phyloP scores from a whole-genome alignment of 2,113 vertebrate genomes.

The Engraulis encrasicolus region DNA sequence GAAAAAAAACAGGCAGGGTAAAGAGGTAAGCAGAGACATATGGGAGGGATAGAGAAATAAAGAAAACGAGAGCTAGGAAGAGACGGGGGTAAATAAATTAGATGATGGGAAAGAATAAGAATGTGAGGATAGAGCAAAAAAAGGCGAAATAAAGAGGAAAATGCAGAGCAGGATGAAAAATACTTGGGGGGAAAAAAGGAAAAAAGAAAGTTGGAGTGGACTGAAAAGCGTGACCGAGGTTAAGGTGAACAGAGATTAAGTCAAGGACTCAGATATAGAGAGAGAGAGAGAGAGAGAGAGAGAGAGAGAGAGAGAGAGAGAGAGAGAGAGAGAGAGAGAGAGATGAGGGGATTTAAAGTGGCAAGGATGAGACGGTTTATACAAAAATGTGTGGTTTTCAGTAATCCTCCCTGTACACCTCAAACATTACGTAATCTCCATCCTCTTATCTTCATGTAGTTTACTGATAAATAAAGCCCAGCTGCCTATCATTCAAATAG shows the following conservation, averaged over 20 bases:
- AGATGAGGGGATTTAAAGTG: too few species aligned
- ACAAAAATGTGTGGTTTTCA: too few species aligned
- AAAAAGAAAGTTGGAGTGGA: not conserved
- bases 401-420: too few species aligned
- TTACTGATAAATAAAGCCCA: too few species aligned
- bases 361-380: too few species aligned
- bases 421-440: too few species aligned
- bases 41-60: not conserved
- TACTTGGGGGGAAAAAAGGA: not conserved
- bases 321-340: too few species aligned
- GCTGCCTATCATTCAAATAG: too few species aligned
- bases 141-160: not conserved
- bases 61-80: not conserved
- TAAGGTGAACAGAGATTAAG: not conserved
- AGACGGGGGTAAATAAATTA: slow-evolving; percentile 1
- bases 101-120: not conserved
- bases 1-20: not conserved
- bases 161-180: not conserved
- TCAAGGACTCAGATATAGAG: not conserved
- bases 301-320: too few species aligned
- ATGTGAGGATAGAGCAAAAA: not conserved
- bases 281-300: too few species aligned
- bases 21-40: too few species aligned
- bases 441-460: too few species aligned
- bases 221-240: not conserved